Percentiles rank a stretch among this genome's conserved stretches.
These are phyloP conservation scores for Xylota segnis DNA, from an alignment of 2,888 invertebrate genomes.

Conservation along the genomic window DNA sequence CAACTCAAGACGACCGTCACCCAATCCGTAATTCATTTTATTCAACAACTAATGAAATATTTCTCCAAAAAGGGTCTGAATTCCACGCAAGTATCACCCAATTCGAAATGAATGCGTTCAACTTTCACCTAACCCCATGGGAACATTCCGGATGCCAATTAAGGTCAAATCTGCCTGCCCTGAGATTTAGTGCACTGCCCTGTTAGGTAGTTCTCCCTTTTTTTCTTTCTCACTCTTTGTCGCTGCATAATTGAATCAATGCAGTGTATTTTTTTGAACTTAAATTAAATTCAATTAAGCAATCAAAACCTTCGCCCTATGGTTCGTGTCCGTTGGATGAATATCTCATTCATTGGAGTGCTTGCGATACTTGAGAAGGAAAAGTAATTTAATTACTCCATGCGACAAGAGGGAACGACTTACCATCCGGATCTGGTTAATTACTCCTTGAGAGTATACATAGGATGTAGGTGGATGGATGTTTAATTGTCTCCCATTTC, in stretches of 20 bases:
- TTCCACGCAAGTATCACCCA: not conserved
- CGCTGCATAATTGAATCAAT: slow-evolving; percentile 60
- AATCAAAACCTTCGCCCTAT: slow-evolving; percentile 50
- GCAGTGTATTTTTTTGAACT: slow-evolving; percentile 26
- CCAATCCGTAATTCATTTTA: too few relatives aligned
- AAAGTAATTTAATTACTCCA: slow-evolving; percentile 44
- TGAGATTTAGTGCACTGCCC: slow-evolving; percentile 43
- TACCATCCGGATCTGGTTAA: slow-evolving; percentile 36
- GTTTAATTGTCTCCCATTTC: not conserved
- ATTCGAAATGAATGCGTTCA: not conserved
- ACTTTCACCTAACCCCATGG: slow-evolving; percentile 45
- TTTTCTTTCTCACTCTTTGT: slow-evolving; percentile 1
- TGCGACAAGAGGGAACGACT: not conserved
- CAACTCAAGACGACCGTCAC: too few relatives aligned
- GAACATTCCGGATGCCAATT: slow-evolving; percentile 34
- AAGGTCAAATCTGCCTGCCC: slow-evolving; percentile 52
- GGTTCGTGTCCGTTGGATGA: not conserved
- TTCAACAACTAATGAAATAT: too few relatives aligned
- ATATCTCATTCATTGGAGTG: slow-evolving; percentile 13
- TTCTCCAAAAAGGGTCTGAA: too few relatives aligned
- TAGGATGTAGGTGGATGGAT: slow-evolving; percentile 5
- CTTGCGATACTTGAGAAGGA: not conserved
- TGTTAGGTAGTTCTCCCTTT: slow-evolving; percentile 13
- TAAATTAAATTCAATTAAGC: slow-evolving; percentile 67
- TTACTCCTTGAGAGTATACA: slow-evolving; percentile 8